phyloP scores from a whole-genome alignment of 2,797 vertebrate species.

The Pseudotriccus pelzelni region DNA sequence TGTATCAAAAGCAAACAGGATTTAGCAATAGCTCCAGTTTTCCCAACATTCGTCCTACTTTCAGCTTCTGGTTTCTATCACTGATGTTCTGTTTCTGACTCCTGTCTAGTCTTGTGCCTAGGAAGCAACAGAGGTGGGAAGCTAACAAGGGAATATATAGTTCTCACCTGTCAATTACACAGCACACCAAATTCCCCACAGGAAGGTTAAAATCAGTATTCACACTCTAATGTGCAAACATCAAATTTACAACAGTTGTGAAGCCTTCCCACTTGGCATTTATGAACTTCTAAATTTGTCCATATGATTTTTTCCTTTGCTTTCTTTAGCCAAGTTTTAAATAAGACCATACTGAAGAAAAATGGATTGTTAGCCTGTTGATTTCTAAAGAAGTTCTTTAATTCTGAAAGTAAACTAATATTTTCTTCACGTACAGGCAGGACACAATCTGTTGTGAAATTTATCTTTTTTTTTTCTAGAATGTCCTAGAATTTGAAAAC shows the following conservation, averaged over 20 bases:
- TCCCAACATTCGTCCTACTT: not conserved
- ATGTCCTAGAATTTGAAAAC: not conserved
- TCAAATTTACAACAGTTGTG: not conserved
- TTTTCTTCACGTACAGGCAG: not conserved
- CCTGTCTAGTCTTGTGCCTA: not conserved
- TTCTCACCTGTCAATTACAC: conserved; percentile 8
- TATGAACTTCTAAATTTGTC: not conserved
- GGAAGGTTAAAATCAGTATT: conserved; percentile 28
- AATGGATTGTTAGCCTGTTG: not conserved
- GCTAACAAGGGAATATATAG: not conserved
- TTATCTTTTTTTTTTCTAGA: not conserved
- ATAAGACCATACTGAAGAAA: not conserved
- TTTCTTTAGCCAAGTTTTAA: not conserved
- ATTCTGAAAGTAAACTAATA: not conserved
- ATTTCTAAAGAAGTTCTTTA: not conserved
- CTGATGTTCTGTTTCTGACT: not conserved
- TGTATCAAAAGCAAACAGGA: not conserved
- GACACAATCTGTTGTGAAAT: not conserved
- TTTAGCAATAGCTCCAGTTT: not conserved
- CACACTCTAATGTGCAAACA: conserved; percentile 2
- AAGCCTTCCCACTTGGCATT: not conserved
- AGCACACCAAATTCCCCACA: not conserved
- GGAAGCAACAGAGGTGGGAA: not conserved
- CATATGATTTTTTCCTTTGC: not conserved
- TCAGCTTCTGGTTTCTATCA: not conserved